phyloP scores from a whole-genome alignment of 2,888 invertebrate genomes.

The Eledone cirrhosa region DNA sequence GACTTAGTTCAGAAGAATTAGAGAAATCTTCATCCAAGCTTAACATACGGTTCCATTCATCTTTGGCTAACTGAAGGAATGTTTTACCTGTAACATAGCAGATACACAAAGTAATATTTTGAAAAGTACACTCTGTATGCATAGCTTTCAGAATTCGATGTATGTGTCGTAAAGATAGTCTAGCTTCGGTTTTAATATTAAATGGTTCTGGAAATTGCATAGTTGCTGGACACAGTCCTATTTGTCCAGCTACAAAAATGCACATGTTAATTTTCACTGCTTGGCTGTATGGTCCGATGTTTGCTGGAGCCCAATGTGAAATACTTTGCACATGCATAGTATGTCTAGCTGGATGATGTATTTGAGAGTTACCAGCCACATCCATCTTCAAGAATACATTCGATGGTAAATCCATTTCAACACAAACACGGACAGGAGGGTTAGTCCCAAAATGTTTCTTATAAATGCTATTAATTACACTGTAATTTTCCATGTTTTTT shows the following conservation, averaged over 20 bases:
- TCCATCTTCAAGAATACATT: conserved; percentile 56
- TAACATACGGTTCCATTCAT: conserved; percentile 77
- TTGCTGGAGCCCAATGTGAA: conserved; percentile 98
- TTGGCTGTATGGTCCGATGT: conserved; percentile 96
- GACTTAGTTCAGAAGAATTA: conserved; percentile 71
- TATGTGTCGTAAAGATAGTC: conserved; percentile 84
- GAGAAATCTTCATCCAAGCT: conserved; percentile 14
- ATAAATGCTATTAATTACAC: conserved; percentile 81
- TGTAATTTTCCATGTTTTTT: conserved; percentile 82
- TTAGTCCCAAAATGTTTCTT: conserved; percentile 80
- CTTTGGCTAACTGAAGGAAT: conserved; percentile 78
- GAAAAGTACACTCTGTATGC: conserved; percentile 78
- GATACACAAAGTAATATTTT: conserved; percentile 85
- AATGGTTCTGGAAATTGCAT: conserved; percentile 77
- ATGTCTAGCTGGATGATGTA: conserved; percentile 36
- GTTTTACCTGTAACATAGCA: conserved; percentile 84
- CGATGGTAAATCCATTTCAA: conserved; percentile 53
- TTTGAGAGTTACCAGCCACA: conserved; percentile 43
- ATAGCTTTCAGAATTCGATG: conserved; percentile 82
- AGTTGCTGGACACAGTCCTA: conserved; percentile 85
- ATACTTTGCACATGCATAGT: conserved; percentile 95
- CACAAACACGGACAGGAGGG: conserved; percentile 71
- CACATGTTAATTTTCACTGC: conserved; percentile 85
- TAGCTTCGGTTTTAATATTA: conserved; percentile 80
- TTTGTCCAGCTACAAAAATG: conserved; percentile 89